phyloP scores from a whole-genome alignment of 2,113 vertebrate genomes.

The Litocranius walleri region DNA sequence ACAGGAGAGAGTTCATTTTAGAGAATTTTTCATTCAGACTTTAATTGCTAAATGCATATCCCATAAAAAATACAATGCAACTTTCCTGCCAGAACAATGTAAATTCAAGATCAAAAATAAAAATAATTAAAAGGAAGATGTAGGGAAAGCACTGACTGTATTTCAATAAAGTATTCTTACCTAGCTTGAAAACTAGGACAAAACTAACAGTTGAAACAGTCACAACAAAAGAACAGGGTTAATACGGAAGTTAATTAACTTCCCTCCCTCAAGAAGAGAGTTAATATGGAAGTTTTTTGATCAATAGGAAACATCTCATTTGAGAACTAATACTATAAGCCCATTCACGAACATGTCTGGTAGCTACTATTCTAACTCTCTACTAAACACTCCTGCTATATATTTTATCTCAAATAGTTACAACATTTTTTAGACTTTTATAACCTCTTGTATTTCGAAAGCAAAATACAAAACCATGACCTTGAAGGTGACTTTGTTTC shows the following conservation, averaged over 20 bases:
- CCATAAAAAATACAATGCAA: neutral
- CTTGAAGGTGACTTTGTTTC: constrained; percentile 24
- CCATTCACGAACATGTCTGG: neutral
- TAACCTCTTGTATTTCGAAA: neutral
- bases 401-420: neutral
- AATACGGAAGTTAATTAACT: neutral
- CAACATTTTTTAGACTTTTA: neutral
- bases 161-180: neutral
- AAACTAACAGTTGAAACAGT: neutral
- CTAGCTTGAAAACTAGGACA: neutral
- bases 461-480: neutral
- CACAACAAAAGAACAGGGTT: neutral
- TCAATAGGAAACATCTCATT: neutral
- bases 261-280: neutral
- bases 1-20: neutral
- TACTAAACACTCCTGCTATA: neutral
- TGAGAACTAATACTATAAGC: neutral
- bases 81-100: neutral
- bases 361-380: neutral
- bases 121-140: neutral
- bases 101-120: neutral
- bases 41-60: neutral
- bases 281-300: neutral
- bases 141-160: neutral
- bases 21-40: neutral